Evolutionary conservation across 2,113 vertebrate genomes (phyloP).

Genomic region (Mirza zaza): DNA sequence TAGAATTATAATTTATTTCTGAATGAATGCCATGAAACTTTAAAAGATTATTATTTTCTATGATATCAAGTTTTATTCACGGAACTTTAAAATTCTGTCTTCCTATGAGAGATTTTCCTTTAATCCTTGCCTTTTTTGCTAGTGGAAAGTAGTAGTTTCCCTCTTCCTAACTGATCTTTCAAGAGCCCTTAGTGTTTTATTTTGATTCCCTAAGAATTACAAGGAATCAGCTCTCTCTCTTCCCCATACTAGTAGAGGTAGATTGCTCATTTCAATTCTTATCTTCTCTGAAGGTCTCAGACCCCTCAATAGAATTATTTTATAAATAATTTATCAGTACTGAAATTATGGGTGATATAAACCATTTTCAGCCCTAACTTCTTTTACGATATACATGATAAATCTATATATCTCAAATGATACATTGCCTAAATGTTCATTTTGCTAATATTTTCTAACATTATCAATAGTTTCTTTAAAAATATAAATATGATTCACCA

Average conservation of each 20-base stretch:
- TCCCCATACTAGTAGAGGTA: neutral
- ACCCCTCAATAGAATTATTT: neutral
- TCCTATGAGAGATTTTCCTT: slow-evolving; percentile 24
- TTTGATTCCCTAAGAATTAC: neutral
- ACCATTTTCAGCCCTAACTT: neutral
- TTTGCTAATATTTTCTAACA: slow-evolving; percentile 46
- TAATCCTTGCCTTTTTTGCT: neutral
- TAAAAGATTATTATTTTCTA: slow-evolving; percentile 53
- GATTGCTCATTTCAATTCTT: neutral
- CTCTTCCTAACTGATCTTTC: neutral
- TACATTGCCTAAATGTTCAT: slow-evolving; percentile 4
- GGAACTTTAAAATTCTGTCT: slow-evolving; percentile 43
- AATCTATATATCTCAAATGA: neutral
- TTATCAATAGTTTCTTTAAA: slow-evolving; percentile 5
- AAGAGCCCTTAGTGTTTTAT: neutral
- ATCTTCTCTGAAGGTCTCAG: neutral
- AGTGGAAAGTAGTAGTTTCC: neutral
- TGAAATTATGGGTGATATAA: slow-evolving; percentile 2
- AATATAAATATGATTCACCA: neutral
- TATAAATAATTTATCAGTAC: neutral
- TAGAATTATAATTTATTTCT: slow-evolving; percentile 53
- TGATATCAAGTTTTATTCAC: slow-evolving; percentile 49
- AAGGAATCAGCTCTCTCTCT: neutral
- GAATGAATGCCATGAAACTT: slow-evolving; percentile 48
- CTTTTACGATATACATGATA: neutral